phyloP scores from a whole-genome alignment of 2,113 vertebrate genomes.

The Morone saxatilis region DNA sequence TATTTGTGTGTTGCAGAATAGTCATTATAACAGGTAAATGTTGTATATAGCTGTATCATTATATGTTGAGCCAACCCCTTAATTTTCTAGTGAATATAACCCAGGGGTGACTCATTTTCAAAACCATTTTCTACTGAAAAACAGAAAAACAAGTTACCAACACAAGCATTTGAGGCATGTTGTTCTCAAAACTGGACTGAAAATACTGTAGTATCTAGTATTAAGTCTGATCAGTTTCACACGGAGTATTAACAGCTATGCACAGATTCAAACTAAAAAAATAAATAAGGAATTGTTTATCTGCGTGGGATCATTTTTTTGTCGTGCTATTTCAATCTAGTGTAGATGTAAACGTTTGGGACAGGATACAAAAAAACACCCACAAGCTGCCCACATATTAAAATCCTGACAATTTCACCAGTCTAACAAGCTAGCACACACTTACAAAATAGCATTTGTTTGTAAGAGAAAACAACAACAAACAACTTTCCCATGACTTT shows the following conservation, averaged over 20 bases:
- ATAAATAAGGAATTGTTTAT: not conserved
- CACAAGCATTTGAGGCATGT: not conserved
- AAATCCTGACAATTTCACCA: not conserved
- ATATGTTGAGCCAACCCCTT: not conserved
- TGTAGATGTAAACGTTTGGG: not conserved
- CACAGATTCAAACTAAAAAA: not conserved
- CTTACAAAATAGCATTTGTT: not conserved
- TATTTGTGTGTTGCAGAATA: not conserved
- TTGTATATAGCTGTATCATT: not conserved
- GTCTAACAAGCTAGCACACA: not conserved
- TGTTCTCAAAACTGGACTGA: not conserved
- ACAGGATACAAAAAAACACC: conserved; percentile 30
- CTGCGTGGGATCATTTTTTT: not conserved
- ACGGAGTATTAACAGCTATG: not conserved
- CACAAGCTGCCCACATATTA: conserved; percentile 12
- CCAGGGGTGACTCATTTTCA: conserved; percentile 1
- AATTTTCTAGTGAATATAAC: not conserved
- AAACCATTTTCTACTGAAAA: not conserved
- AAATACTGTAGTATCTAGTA: not conserved
- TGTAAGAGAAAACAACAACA: not conserved
- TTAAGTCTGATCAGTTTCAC: not conserved
- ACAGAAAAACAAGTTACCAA: conserved; percentile 12
- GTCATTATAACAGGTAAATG: conserved; percentile 3
- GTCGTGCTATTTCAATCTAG: conserved; percentile 20
- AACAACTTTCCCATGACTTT: not conserved